These are phyloP conservation scores for Brassicogethes aeneus DNA, from an alignment of 2,888 invertebrate genomes.

Conservation along the genomic window DNA sequence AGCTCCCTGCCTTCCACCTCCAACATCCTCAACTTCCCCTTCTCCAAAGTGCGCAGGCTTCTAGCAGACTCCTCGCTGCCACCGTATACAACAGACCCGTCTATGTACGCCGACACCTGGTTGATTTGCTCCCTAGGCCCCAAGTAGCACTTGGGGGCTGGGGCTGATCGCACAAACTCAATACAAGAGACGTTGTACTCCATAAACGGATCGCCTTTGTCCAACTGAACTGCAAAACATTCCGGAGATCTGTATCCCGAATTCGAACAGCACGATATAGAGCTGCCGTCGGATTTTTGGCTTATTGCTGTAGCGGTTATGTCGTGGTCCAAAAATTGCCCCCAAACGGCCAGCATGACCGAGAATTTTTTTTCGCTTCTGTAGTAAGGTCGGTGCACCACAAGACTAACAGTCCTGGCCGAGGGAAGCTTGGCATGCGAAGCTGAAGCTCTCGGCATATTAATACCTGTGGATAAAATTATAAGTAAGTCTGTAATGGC, in stretches of 20 bases:
- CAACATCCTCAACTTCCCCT: conserved; percentile 60
- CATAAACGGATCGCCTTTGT: conserved; percentile 58
- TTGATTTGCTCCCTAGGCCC: conserved; percentile 78
- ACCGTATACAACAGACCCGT: conserved; percentile 78
- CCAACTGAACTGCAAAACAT: conserved; percentile 68
- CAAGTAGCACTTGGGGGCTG: conserved; percentile 55
- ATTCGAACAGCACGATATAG: conserved; percentile 60
- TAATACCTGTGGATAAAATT: conserved; percentile 54
- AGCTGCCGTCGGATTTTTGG: conserved; percentile 59
- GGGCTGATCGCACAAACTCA: conserved; percentile 78
- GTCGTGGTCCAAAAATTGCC: conserved; percentile 83
- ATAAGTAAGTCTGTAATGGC: too few species aligned
- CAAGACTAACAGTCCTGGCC: conserved; percentile 64
- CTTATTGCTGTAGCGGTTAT: conserved; percentile 76
- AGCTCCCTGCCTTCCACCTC: conserved; percentile 57
- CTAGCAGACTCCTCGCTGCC: conserved; percentile 44
- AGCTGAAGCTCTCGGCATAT: conserved; percentile 51
- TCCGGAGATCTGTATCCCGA: conserved; percentile 54
- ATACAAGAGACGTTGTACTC: conserved; percentile 64
- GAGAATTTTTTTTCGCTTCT: conserved; percentile 67
- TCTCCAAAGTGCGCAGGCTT: conserved; percentile 43
- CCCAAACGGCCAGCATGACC: conserved; percentile 80
- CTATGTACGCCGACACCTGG: conserved; percentile 74
- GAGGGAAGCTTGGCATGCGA: conserved; percentile 55
- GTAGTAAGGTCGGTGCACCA: conserved; percentile 65